These are phyloP conservation scores for Brachionus calyciflorus DNA, from an alignment of 1,140 invertebrate species.

Conservation along the genomic window DNA sequence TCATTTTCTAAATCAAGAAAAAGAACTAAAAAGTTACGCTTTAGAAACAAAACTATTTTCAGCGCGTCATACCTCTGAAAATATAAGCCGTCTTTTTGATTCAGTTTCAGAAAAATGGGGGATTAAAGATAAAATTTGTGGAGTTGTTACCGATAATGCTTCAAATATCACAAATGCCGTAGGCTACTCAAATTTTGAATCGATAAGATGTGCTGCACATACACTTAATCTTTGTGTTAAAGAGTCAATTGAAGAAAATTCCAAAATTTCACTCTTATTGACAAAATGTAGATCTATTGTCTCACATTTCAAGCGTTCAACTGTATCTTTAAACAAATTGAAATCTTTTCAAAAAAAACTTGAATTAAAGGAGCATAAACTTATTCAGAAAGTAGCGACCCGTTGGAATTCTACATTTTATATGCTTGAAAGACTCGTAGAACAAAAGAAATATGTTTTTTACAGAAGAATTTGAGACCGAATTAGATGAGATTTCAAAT, in stretches of 20 bases:
- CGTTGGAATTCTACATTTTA: not conserved
- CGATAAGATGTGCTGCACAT: not conserved
- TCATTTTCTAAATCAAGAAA: not conserved
- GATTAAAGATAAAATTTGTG: not conserved
- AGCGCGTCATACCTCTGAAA: not conserved
- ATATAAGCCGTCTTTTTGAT: not conserved
- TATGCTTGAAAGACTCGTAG: not conserved
- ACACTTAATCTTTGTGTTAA: not conserved
- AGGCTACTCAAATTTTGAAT: not conserved
- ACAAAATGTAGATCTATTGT: not conserved
- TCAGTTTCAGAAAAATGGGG: not conserved
- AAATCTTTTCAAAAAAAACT: not conserved
- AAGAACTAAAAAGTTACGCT: not conserved
- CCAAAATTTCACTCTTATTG: not conserved
- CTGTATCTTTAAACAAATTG: not conserved
- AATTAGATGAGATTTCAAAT: not conserved
- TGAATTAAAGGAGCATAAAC: not conserved
- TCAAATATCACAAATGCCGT: not conserved
- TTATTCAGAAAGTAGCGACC: not conserved
- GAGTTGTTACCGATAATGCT: not conserved
- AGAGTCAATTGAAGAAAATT: not conserved
- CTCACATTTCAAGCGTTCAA: not conserved
- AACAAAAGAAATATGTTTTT: not conserved
- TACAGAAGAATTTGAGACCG: not conserved
- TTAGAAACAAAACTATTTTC: not conserved